Percentiles rank a stretch among this genome's conserved stretches.
phyloP scores from a whole-genome alignment of 2,888 invertebrate species.

The Drosophila vallismaia region DNA sequence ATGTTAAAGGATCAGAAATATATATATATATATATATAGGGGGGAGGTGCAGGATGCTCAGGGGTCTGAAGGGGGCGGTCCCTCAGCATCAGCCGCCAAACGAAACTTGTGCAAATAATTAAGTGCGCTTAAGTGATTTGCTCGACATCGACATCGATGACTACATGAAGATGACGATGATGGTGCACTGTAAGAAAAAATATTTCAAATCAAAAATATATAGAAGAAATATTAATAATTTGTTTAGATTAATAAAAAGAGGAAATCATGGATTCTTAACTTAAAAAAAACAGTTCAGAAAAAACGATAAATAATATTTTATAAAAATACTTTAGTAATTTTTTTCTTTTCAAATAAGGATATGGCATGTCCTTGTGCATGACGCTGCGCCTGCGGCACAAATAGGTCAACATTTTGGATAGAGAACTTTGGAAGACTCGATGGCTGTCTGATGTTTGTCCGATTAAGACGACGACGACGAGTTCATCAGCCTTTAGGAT shows the following conservation, averaged over 20 bases:
- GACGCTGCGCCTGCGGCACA: slow-evolving; percentile 52
- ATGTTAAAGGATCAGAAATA: slow-evolving; percentile 23
- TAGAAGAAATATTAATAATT: background rate
- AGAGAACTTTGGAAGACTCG: background rate
- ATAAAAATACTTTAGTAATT: too few relatives aligned
- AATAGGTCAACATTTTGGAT: slow-evolving; percentile 49
- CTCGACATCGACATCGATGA: slow-evolving; percentile 42
- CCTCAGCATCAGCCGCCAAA: slow-evolving; percentile 24
- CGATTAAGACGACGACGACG: background rate
- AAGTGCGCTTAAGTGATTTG: slow-evolving; percentile 79
- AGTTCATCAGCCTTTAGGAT: slow-evolving; percentile 6
- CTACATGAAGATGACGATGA: slow-evolving; percentile 34
- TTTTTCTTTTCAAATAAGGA: background rate
- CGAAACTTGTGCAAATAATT: slow-evolving; percentile 77
- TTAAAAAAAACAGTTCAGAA: too few relatives aligned
- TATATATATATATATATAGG: background rate
- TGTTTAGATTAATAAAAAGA: too few relatives aligned
- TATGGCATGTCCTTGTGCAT: slow-evolving; percentile 39
- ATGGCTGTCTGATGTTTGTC: background rate
- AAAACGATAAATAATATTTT: too few relatives aligned
- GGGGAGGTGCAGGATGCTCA: slow-evolving; percentile 1
- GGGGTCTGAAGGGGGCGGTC: slow-evolving; percentile 1
- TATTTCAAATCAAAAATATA: background rate
- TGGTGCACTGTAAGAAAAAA: slow-evolving; percentile 8
- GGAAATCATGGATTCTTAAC: too few relatives aligned